Conservation (phyloP, 2,113 vertebrate species). For the Laterallus jamaicensis region DNA sequence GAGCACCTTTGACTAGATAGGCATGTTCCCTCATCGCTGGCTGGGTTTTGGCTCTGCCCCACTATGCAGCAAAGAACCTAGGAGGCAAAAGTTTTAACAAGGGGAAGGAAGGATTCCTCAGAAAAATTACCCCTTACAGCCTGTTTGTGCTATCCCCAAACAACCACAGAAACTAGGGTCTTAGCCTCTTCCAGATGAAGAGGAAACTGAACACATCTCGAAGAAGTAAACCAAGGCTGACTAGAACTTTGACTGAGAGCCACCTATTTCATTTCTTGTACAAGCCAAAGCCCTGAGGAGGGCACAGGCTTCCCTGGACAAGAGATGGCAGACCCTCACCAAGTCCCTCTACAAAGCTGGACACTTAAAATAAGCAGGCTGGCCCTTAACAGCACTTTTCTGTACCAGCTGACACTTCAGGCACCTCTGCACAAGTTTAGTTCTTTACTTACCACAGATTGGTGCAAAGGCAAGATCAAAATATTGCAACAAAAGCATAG, state of each 20-base stretch:
- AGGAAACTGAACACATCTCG: background rate
- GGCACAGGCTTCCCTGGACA: background rate
- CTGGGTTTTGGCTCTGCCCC: background rate
- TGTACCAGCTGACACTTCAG: background rate
- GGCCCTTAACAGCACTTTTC: background rate
- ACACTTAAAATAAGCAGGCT: background rate
- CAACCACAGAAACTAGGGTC: background rate
- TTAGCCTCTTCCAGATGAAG: background rate
- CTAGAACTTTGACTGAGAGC: background rate
- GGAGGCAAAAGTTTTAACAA: background rate
- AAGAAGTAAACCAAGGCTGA: background rate
- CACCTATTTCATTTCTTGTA: background rate
- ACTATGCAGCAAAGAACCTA: background rate
- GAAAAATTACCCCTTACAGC: background rate
- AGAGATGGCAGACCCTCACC: background rate
- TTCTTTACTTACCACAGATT: background rate
- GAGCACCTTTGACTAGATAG: background rate
- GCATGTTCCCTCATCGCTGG: background rate
- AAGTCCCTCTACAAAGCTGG: background rate
- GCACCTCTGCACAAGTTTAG: background rate
- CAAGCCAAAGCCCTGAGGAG: background rate
- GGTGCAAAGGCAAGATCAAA: background rate
- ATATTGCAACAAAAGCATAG: background rate
- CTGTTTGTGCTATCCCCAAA: accelerated
- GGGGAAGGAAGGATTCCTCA: background rate